Evolutionary conservation across 2,888 invertebrate genomes (phyloP).

Genomic region (Metalampra italica): DNA sequence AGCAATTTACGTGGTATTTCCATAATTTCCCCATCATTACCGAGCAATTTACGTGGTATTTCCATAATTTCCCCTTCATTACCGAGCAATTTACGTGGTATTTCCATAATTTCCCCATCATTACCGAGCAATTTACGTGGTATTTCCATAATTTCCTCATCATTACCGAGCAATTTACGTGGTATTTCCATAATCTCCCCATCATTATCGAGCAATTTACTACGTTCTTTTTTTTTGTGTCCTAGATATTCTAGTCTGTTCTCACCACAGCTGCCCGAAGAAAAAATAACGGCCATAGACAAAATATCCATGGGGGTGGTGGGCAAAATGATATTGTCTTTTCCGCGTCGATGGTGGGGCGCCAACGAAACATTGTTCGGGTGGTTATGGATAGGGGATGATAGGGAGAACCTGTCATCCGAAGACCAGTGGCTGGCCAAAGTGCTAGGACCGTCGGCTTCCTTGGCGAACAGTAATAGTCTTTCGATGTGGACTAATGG

Average conservation of each 20-base stretch:
- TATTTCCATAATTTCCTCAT: no score
- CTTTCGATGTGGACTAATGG: no score
- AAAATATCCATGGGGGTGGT: constrained; percentile 74
- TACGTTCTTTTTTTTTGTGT: neutral
- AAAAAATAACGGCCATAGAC: constrained; percentile 73
- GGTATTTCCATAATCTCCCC: no score
- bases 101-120: no score
- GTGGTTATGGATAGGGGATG: constrained; percentile 12
- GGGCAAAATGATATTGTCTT: constrained; percentile 19
- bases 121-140: no score
- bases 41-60: no score
- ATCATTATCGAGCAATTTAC: no score
- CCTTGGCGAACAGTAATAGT: neutral
- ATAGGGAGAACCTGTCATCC: constrained; percentile 1
- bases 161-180: no score
- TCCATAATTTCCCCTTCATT: no score
- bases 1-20: no score
- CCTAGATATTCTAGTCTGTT: constrained; percentile 53
- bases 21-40: no score
- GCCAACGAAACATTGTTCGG: neutral
- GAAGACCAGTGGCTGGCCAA: constrained; percentile 11
- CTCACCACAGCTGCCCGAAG: constrained; percentile 63
- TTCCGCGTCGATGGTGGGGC: constrained; percentile 20
- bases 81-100: no score
- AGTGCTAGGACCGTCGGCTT: neutral